A percentile compares a stretch with the other conserved stretches of the same genome.
phyloP scores from a whole-genome alignment of 2,888 invertebrate genomes.

The Nasonia oneida region DNA sequence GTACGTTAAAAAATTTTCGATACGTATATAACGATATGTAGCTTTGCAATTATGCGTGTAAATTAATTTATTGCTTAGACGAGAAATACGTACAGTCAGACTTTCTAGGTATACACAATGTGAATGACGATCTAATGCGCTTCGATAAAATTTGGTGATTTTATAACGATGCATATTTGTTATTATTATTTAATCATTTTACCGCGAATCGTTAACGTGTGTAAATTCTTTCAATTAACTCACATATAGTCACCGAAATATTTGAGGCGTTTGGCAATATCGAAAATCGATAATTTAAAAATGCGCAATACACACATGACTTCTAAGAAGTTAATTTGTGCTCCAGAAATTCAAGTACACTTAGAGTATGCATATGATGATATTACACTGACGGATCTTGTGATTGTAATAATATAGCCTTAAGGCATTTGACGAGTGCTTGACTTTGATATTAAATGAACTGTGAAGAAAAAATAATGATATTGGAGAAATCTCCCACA shows the following conservation, averaged over 20 bases:
- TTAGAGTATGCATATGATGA: not conserved
- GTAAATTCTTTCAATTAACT: not conserved
- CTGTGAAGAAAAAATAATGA: not conserved
- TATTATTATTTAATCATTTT: not conserved
- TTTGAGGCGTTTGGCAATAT: not conserved
- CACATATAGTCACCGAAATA: not conserved
- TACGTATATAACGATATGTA: conserved; percentile 21
- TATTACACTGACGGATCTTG: conserved; percentile 32
- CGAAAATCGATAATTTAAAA: not conserved
- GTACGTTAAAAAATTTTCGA: conserved; percentile 31
- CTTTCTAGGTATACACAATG: not conserved
- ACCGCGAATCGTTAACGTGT: not conserved
- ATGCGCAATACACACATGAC: conserved; percentile 1
- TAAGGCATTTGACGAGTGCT: conserved; percentile 9
- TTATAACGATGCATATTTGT: not conserved
- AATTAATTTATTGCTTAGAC: conserved; percentile 44
- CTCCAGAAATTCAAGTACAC: not conserved
- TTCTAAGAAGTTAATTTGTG: conserved; percentile 40
- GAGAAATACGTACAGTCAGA: not conserved
- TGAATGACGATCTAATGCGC: not conserved
- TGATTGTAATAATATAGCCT: not conserved
- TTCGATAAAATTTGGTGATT: conserved; percentile 22
- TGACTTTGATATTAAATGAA: conserved; percentile 32
- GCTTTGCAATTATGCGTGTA: conserved; percentile 18
- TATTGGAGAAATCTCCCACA: not conserved